A percentile compares a stretch with the other conserved stretches of the same genome.
Evolutionary conservation across 35 echinoderm and acorn worm genomes (phyloP).

Genomic region (Apostichopus japonicus): DNA sequence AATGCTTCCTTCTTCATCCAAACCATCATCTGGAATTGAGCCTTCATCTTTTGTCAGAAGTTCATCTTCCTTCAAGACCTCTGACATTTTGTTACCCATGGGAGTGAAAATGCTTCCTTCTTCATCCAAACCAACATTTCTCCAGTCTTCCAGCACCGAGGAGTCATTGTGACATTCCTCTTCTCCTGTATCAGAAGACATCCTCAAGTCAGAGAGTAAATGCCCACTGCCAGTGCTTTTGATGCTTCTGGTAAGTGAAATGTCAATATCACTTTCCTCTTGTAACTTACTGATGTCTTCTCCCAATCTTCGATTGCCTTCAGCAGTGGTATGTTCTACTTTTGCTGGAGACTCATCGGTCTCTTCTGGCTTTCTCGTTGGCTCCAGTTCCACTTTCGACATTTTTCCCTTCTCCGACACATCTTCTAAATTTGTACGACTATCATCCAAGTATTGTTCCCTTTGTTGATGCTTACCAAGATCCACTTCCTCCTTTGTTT

Average conservation of each 20-base stretch:
- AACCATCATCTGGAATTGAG: too few species aligned
- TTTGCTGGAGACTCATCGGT: background rate
- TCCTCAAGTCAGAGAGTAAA: constrained; percentile 18
- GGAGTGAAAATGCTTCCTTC: too few species aligned
- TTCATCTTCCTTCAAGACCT: too few species aligned
- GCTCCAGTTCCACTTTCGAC: background rate
- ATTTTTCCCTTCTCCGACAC: background rate
- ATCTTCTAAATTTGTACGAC: background rate
- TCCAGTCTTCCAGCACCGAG: too few species aligned
- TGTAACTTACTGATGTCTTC: background rate
- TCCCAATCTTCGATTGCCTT: background rate
- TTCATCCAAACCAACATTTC: too few species aligned
- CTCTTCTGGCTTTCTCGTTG: background rate
- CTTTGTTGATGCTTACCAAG: background rate
- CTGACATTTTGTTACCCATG: too few species aligned
- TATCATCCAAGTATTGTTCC: background rate
- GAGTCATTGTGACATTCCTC: background rate
- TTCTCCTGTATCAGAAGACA: constrained; percentile 15
- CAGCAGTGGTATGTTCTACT: background rate
- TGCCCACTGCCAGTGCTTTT: background rate
- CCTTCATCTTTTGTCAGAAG: too few species aligned
- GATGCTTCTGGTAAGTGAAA: background rate
- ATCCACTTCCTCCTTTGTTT: background rate
- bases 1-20: too few species aligned
- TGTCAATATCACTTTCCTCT: background rate